Percentiles rank a stretch among this genome's conserved stretches.
phyloP scores from a whole-genome alignment of 1,140 invertebrate genomes.

The Chymomyza costata region DNA sequence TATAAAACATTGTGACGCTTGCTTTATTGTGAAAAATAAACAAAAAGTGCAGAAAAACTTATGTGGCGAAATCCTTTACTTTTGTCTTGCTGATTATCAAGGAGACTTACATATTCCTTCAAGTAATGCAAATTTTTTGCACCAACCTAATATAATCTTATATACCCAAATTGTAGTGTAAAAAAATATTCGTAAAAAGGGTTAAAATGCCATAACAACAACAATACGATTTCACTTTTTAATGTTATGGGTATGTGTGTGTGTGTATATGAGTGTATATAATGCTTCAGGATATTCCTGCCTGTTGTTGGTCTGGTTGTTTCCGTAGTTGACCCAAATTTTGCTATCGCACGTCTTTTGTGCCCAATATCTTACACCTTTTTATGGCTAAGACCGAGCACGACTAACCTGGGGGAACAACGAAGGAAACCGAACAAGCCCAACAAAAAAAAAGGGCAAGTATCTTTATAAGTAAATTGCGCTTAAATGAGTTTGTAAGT shows the following conservation, averaged over 20 bases:
- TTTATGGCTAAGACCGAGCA: slow-evolving; percentile 25
- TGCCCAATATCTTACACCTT: slow-evolving; percentile 64
- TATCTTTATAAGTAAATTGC: slow-evolving; percentile 58
- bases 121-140: too few relatives aligned
- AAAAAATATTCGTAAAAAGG: slow-evolving; percentile 54
- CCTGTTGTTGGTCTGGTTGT: slow-evolving; percentile 5
- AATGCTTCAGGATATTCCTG: slow-evolving; percentile 6
- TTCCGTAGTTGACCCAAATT: slow-evolving; percentile 50
- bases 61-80: too few relatives aligned
- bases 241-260: slow-evolving; percentile 50
- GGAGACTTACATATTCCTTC: too few relatives aligned
- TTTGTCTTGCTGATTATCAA: too few relatives aligned
- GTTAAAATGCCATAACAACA: slow-evolving; percentile 52
- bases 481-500: slow-evolving; percentile 68
- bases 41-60: too few relatives aligned
- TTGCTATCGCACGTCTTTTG: slow-evolving; percentile 11
- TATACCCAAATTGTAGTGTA: slow-evolving; percentile 50
- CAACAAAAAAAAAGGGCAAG: too few relatives aligned
- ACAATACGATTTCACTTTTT: slow-evolving; percentile 53
- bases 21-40: too few relatives aligned
- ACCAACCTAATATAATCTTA: too few relatives aligned
- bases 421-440: too few relatives aligned
- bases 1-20: too few relatives aligned
- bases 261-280: slow-evolving; percentile 15
- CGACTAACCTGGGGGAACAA: too few relatives aligned